Base-by-base conservation (phyloP, 2,113 vertebrate species). In the Eptatretus burgeri region DNA sequence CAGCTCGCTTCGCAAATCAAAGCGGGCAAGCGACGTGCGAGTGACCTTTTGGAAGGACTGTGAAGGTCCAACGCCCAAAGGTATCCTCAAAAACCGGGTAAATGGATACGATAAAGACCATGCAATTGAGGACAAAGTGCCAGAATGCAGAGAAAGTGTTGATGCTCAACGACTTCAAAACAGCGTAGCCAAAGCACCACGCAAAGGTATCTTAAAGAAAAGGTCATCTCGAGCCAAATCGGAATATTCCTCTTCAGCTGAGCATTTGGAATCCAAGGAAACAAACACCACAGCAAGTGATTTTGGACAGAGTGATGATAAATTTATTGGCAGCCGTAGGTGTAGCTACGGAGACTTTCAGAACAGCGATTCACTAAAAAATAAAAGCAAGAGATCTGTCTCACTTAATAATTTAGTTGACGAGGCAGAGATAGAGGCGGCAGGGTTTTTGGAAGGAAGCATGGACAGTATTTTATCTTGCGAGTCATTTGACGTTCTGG, bases 381-480 rank as follows among this genome's bases (percentile, higher is more conserved):
- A 72, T 1, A 60, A 74, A 5, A 74, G 76, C 1, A 67, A 75
- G 0, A 73, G 75, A 11, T 50, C 1, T 0, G 67, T 67, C 65
- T 78, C 77, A 2, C 53, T 70, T 2, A n/a, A 63, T 51, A 63
- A 9, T 5, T 72, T 62, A 69, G 64, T 69, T 7, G 70, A 71
- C 0, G 67, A 70, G 0, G 64, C 10, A 51, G 67, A 62, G 19
- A 63, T 13, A 8, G 74, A 63, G 16, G 72, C 72, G 1, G 73
- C 72, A 1, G 65, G 49, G 14, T 60, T 50, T 19, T 49, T 74
- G 64, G 64, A 70, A 0, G 68, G 72, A 1, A 98, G 91, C 1
- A 81, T 93, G 73, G 87, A 95, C 71, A 93, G 89, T 73, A 95
- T 95, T 69, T 78, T 95, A 52, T 95, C 89, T 66, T 85, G 83